Evolutionary conservation across 1,140 invertebrate species (phyloP).

Genomic region (Acromyrmex heyeri): DNA sequence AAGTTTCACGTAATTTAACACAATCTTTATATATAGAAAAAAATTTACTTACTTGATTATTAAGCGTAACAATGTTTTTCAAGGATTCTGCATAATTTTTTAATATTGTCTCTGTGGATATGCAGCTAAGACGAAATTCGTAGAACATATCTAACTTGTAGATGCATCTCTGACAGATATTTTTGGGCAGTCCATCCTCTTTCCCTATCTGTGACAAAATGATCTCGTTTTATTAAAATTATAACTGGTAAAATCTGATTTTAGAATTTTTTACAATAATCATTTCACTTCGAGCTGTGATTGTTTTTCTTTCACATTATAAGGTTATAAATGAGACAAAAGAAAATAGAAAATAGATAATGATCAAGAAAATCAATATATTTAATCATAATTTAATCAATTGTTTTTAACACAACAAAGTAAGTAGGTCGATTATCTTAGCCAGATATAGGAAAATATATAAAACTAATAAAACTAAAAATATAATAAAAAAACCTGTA

Average conservation of each 20-base stretch:
- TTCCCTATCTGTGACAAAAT: constrained; percentile 88
- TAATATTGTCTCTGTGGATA: constrained; percentile 89
- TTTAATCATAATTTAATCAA: not conserved
- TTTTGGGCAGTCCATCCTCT: constrained; percentile 90
- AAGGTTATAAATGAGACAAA: not conserved
- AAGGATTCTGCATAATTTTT: constrained; percentile 90
- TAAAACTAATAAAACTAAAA: too few species aligned
- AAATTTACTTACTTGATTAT: constrained; percentile 87
- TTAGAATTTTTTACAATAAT: not conserved
- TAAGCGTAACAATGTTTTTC: constrained; percentile 89
- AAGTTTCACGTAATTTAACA: not conserved
- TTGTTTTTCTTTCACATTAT: not conserved
- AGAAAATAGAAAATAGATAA: not conserved
- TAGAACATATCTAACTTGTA: constrained; percentile 89
- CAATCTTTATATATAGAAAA: not conserved
- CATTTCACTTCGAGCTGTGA: not conserved
- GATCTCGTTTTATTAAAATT: not conserved
- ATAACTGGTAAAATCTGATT: not conserved
- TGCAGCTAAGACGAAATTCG: constrained; percentile 89
- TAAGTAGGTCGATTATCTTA: not conserved
- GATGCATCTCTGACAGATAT: constrained; percentile 90
- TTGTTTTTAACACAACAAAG: not conserved
- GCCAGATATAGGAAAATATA: too few species aligned
- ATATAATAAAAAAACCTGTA: too few species aligned
- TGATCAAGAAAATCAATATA: not conserved